Conservation (phyloP, 2,113 vertebrate genomes). For the Oreochromis spilurus region DNA sequence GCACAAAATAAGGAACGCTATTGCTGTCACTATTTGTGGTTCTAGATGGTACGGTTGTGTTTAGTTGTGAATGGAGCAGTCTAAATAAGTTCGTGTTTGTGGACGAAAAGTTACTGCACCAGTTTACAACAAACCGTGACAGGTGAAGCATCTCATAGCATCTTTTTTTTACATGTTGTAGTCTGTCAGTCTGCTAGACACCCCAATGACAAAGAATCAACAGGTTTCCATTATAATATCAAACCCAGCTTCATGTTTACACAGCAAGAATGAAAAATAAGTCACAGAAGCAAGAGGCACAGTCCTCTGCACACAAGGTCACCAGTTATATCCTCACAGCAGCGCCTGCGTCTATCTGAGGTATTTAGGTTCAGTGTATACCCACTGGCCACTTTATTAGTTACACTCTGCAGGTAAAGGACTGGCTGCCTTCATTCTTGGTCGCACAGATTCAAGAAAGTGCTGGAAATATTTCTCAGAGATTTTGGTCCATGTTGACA, state of each 20-base stretch:
- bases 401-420: background rate
- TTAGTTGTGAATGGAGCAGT: conserved; percentile 1
- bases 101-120: background rate
- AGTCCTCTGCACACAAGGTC: background rate
- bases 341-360: background rate
- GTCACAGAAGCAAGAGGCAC: background rate
- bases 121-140: background rate
- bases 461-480: accelerated
- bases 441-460: background rate
- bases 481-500: background rate
- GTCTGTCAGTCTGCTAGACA: background rate
- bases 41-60: background rate
- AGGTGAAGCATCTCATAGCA: background rate
- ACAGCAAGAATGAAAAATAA: background rate
- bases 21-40: background rate
- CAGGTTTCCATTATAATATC: background rate
- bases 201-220: background rate
- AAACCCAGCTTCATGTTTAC: background rate
- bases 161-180: background rate
- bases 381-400: background rate
- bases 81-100: background rate
- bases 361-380: background rate
- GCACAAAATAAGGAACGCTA: background rate
- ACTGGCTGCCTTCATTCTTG: background rate
- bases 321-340: background rate